Evolutionary conservation across 2,113 vertebrate genomes (phyloP).

Genomic region (Falcunculus frontatus): DNA sequence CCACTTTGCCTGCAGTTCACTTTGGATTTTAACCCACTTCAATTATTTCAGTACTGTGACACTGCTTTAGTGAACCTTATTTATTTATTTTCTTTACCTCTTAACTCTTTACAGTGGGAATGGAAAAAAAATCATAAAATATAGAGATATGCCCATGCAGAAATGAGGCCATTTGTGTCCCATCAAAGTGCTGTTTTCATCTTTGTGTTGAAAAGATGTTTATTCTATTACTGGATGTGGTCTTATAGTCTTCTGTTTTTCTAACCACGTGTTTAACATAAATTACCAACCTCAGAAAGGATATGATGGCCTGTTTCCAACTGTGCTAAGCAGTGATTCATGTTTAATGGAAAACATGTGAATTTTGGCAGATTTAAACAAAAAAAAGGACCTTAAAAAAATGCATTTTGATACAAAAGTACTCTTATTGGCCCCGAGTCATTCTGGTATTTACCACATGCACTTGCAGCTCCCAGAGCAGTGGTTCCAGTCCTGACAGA

Average conservation of each 20-base stretch:
- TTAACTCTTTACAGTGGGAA: neutral
- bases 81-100: neutral
- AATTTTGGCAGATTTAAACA: neutral
- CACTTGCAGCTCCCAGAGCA: neutral
- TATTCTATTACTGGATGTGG: neutral
- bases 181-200: neutral
- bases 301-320: neutral
- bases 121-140: neutral
- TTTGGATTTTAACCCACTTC: neutral
- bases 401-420: neutral
- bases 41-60: neutral
- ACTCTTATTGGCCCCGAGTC: neutral
- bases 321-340: neutral
- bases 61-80: neutral
- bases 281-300: neutral
- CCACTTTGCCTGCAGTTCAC: neutral
- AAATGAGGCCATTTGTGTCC: neutral
- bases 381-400: neutral
- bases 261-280: neutral
- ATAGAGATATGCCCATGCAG: neutral
- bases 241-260: neutral
- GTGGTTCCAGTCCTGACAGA: neutral
- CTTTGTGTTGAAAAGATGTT: neutral
- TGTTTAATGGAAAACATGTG: neutral
- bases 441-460: neutral